A percentile compares a stretch with the other conserved stretches of the same genome.
These are phyloP conservation scores for Pectinophora gossypiella DNA, from an alignment of 1,140 invertebrate species.

Conservation along the genomic window DNA sequence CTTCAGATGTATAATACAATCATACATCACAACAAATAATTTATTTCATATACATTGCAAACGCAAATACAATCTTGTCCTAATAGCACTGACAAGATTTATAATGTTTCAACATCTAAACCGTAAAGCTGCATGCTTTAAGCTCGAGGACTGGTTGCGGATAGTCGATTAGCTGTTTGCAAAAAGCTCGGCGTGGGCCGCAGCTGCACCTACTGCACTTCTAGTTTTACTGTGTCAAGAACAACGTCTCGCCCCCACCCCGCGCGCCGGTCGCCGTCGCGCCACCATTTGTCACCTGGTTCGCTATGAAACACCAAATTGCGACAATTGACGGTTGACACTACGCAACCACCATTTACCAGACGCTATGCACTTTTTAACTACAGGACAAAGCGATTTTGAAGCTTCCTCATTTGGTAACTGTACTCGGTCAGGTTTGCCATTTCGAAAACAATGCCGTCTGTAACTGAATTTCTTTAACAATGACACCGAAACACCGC, in stretches of 20 bases:
- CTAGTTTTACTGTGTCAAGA: slow-evolving; percentile 75
- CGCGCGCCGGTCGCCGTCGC: slow-evolving; percentile 19
- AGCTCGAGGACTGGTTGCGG: slow-evolving; percentile 36
- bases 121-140: no score
- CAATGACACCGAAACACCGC: not conserved
- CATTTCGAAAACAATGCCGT: slow-evolving; percentile 20
- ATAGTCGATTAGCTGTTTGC: slow-evolving; percentile 48
- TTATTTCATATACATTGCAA: no score
- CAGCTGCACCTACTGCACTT: slow-evolving; percentile 72
- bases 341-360: slow-evolving; percentile 13
- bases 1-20: no score
- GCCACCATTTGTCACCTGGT: slow-evolving; percentile 49
- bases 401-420: slow-evolving; percentile 22
- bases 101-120: no score
- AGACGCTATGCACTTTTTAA: slow-evolving; percentile 19
- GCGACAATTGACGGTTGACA: slow-evolving; percentile 16
- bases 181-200: slow-evolving; percentile 69
- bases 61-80: no score
- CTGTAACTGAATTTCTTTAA: not conserved
- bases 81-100: no score
- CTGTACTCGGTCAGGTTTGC: not conserved
- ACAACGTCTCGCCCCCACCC: slow-evolving; percentile 64
- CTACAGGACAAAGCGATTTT: slow-evolving; percentile 16
- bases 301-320: slow-evolving; percentile 13
- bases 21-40: no score